Base-by-base conservation (phyloP, 1,140 invertebrate species). In the Drosophila parabipectinata region DNA sequence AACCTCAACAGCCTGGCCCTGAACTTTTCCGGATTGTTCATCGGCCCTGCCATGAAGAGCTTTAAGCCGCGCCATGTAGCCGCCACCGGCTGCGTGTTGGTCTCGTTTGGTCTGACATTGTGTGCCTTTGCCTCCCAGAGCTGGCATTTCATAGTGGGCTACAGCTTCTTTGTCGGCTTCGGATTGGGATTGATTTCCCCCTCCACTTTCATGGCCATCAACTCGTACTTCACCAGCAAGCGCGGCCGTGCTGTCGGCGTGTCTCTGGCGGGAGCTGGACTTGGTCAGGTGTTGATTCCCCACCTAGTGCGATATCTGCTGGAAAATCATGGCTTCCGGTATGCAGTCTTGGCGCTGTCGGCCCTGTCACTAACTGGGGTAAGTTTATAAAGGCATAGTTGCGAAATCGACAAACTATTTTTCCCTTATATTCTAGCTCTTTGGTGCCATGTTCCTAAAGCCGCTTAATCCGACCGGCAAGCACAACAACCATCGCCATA, bases 231-330 rank as follows among this genome's bases (percentile, higher is more conserved):
- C 68, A 93, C 92, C 37, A 92, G 93, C 59, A 94, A 93, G 84
- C 94, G 95, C 53, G 94, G 94, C 41, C 92, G 94, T 26, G 96
- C 96, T 1, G 94, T 96, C 50, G 95, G 95, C 6, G 83, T 95
- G 1, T 93, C 95, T 0, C 94, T 95, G 91, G 95, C 95, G 1
- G 93, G 95, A 10, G 95, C 95, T 34, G 95, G 95, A 15, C 73
- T 96, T 1, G 96, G 96, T 5, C 95, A 96, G 74, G 95, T 96
- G 73, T 71, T 96, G 4, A 95, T 96, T 93, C 96, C 96, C 0
- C 94, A 95, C 61, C 83, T 96, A 28, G 94, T 95, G 26, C 91
- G 93, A 26, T 92, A 93, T 56, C 92, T 95, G 6, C 68, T 95
- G 37, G 92, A 94, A 24, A 89, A 92, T 39, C 95, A 94, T 77